These are phyloP conservation scores for Felis chaus DNA, from an alignment of 2,113 vertebrate species.

Conservation along the genomic window DNA sequence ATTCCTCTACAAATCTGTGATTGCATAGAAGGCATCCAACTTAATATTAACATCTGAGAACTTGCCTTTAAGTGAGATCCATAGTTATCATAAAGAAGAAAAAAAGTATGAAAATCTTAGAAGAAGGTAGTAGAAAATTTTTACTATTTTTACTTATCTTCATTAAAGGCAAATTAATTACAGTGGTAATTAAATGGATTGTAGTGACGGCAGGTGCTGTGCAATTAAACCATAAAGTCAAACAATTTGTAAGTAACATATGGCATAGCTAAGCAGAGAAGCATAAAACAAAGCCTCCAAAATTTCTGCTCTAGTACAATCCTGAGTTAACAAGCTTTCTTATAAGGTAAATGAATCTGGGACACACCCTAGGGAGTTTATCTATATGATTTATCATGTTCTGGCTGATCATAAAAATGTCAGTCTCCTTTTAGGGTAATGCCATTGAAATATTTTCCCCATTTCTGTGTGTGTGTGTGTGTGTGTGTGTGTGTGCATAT, in stretches of 20 bases:
- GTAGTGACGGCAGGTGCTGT: not conserved
- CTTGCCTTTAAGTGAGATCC: conserved; percentile 2
- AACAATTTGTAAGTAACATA: not conserved
- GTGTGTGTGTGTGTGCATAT: too few relatives aligned
- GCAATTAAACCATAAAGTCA: not conserved
- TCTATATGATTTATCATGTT: not conserved
- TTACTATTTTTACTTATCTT: conserved; percentile 22
- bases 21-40: not conserved
- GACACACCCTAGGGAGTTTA: not conserved
- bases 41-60: not conserved
- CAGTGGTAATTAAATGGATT: not conserved
- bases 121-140: not conserved
- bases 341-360: not conserved
- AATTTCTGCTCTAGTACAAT: not conserved
- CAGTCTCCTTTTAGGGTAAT: not conserved
- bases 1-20: not conserved
- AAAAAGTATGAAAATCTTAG: not conserved
- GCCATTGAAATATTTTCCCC: not conserved
- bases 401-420: not conserved
- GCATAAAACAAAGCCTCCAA: not conserved
- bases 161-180: conserved; percentile 55
- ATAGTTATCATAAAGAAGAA: not conserved
- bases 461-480: too few relatives aligned
- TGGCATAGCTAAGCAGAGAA: not conserved
- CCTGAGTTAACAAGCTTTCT: not conserved